phyloP scores from a whole-genome alignment of 2,113 vertebrate genomes.

The Lophura nycthemera region DNA sequence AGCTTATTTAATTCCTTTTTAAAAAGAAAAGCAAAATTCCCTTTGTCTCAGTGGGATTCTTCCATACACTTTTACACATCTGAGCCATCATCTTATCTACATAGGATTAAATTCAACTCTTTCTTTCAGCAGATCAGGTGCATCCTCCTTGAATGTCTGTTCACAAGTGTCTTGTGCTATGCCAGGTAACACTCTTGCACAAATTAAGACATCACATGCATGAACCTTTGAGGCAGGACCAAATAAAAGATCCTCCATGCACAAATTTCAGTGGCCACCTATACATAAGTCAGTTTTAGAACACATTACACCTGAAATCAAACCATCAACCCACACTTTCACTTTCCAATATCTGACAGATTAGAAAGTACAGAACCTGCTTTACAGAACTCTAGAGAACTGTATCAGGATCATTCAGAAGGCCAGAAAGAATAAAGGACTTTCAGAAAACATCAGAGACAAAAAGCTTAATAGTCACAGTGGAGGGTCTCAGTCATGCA shows the following conservation, averaged over 20 bases:
- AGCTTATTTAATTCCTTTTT: background rate
- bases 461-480: constrained; percentile 13
- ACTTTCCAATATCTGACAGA: background rate
- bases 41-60: background rate
- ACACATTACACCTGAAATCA: background rate
- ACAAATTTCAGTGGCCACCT: background rate
- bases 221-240: background rate
- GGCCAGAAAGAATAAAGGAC: background rate
- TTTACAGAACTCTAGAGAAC: background rate
- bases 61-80: background rate
- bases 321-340: background rate
- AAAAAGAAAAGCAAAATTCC: background rate
- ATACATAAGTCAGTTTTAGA: accelerated
- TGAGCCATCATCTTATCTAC: background rate
- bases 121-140: background rate
- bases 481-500: constrained; percentile 33
- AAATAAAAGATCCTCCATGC: background rate
- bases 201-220: accelerated
- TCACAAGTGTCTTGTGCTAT: background rate
- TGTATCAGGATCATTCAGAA: background rate
- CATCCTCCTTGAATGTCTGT: background rate
- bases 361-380: background rate
- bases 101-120: background rate
- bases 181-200: background rate
- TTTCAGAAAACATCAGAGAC: background rate